phyloP scores from a whole-genome alignment of 2,113 vertebrate genomes.

The Boulengeromyrus knoepffleri region DNA sequence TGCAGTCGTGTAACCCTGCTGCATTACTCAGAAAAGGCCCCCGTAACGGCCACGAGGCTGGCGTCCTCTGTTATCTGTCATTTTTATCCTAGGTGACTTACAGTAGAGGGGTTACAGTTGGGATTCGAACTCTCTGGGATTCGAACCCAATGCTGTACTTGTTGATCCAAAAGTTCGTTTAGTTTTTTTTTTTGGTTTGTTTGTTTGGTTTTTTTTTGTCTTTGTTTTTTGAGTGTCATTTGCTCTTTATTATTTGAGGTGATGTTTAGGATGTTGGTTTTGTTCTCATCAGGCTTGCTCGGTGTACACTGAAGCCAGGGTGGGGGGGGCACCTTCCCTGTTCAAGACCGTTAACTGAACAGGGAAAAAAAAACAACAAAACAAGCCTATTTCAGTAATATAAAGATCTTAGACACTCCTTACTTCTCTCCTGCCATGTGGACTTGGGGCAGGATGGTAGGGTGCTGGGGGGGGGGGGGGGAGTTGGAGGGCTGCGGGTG shows the following conservation, averaged over 20 bases:
- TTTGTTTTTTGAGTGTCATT: neutral
- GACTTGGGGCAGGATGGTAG: neutral
- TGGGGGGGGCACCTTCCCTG: neutral
- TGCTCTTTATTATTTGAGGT: neutral
- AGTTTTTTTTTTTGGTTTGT: neutral
- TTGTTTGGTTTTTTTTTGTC: neutral
- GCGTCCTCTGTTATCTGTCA: neutral
- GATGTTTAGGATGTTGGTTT: neutral
- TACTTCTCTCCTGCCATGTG: neutral
- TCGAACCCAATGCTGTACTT: neutral
- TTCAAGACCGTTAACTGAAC: neutral
- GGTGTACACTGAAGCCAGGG: neutral
- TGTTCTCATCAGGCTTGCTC: neutral
- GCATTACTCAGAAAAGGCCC: neutral
- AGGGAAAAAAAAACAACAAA: neutral
- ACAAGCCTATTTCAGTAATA: neutral
- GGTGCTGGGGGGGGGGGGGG: neutral
- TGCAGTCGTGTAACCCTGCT: neutral
- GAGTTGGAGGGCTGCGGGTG: neutral
- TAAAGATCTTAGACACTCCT: conserved; percentile 8
- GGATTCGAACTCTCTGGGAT: neutral
- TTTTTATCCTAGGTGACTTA: neutral
- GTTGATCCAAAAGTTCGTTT: neutral
- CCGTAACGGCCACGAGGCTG: neutral
- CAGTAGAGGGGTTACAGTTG: neutral